Evolutionary conservation across 2,888 invertebrate species (phyloP), one percentile per base, ranked within the genome.

Genomic region (Aleiodes alternator): DNA sequence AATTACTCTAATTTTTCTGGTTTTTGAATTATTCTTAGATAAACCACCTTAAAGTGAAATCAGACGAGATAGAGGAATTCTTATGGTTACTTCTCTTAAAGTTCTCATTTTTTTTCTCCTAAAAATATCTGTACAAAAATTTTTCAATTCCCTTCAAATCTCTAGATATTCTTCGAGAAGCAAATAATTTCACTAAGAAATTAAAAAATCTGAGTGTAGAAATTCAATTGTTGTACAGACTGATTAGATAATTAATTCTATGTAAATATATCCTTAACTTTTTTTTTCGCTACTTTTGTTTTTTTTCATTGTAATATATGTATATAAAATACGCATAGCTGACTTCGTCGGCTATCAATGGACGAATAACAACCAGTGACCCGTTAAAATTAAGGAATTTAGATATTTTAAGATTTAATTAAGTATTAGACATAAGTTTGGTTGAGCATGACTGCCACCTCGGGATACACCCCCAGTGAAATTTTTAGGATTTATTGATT

Each of bases 331-430:
- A 78, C 43, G 31, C 59, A 73, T 79, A 77, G 70, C 76, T 57
- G 59, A 68, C 53, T 76, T 23, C 14, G 16, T 57, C 14, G 7
- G 71, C 61, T 78, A 76, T 78, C 75, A 73, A 79, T 78, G 80
- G 81, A 82, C 81, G 80, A 82, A 83, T 75, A 68, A 69, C 70
- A 72, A 80, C 81, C 81, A 83, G 82, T 82, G 81, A 82, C 78
- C 76, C 55, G 50, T 29, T 61, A 56, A 55, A 72, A 23, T 53
- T 23, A 73, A 64, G 16, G 7, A 56, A 31, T 57, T 66, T 72
- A 70, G 66, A 59, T 51, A 9, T 59, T 50, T 31, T 57, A n/a
- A 69, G 53, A 72, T 6, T 43, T 11, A 4, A 6, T 11, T 57
- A 55, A 51, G 69, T 51, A 11, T n/a, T 74, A 71, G 51, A 56